Percentiles rank a stretch among this genome's conserved stretches.
Conservation (phyloP, 2,888 invertebrate species). For the Baccha elongata region DNA sequence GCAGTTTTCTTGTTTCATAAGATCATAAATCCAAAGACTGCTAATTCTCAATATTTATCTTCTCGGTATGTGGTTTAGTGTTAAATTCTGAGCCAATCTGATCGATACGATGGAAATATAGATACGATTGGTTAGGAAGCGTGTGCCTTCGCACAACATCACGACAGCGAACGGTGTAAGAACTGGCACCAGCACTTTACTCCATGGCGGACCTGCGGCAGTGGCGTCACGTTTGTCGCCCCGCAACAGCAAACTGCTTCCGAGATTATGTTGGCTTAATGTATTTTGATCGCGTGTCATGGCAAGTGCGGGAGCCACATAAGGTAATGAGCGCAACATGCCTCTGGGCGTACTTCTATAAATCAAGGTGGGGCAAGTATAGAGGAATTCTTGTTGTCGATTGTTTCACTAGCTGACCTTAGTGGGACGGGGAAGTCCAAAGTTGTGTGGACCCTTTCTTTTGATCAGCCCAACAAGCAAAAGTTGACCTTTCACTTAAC, state of each 20-base stretch:
- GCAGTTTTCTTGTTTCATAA: slow-evolving; percentile 8
- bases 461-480: background rate
- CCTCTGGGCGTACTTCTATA: slow-evolving; percentile 13
- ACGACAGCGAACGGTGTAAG: slow-evolving; percentile 31
- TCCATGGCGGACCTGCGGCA: slow-evolving; percentile 14
- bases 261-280: slow-evolving; percentile 17
- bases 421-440: slow-evolving; percentile 49
- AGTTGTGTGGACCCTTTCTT: slow-evolving; percentile 39
- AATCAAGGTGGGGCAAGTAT: slow-evolving; percentile 12
- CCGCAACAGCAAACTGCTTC: slow-evolving; percentile 21
- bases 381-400: slow-evolving; percentile 13
- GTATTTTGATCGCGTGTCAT: slow-evolving; percentile 42
- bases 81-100: slow-evolving; percentile 16
- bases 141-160: background rate
- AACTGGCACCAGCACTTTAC: slow-evolving; percentile 37
- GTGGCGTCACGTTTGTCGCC: background rate
- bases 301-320: slow-evolving; percentile 48
- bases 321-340: slow-evolving; percentile 15
- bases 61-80: slow-evolving; percentile 35
- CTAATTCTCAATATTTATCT: slow-evolving; percentile 17
- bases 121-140: slow-evolving; percentile 13
- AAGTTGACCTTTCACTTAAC: slow-evolving; percentile 52
- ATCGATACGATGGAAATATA: slow-evolving; percentile 15
- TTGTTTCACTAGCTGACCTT: slow-evolving; percentile 43
- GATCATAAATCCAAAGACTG: slow-evolving; percentile 12